Evolutionary conservation across 2,113 vertebrate species (phyloP), one percentile per base, ranked within the genome.

Genomic region (Saguinus imperator): DNA sequence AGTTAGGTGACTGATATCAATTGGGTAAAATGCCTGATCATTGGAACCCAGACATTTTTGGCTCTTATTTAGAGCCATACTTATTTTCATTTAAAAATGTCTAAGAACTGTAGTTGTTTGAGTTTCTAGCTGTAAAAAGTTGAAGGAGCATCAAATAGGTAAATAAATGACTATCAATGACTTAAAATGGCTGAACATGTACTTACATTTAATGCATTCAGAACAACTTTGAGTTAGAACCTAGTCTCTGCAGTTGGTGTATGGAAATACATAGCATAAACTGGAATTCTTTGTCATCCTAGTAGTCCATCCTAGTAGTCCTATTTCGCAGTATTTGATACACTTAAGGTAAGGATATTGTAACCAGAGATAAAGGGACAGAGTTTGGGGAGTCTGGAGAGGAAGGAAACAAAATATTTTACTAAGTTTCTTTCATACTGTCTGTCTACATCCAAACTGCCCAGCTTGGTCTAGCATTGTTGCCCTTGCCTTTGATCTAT

Each of bases 61-160:
- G 85, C 16, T 76, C 17, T 89, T 29, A 83, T 37, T 91, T 81
- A 58, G 27, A 55, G 5, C 43, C 43, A 43, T 93, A 50, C 12
- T 93, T 89, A 52, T 29, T 94, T 94, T 90, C 82, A 87, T 68
- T 88, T 21, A 84, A 91, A 96, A 83, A 29, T 73, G 79, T 94
- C 35, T 40, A 84, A 80, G 87, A 91, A 80, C 72, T 18, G 84
- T 94, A 25, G 13, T 80, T 66, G 18, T 93, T 96, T 94, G 70
- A 29, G 23, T 95, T 93, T 93, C 77, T 87, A 66, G 64, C 5
- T 96, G 93, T 32, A 50, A 79, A 75, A 77, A 77, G 75, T 77
- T 77, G 68, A 72, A 18, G 23, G 35, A 93, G 11, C 40, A 85
- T 93, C 32, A 29, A 76, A n/a, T 80, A 75, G 52, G 17, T 80